Base-by-base conservation (phyloP, 1,140 invertebrate species). In the Brachionus manjavacas region DNA sequence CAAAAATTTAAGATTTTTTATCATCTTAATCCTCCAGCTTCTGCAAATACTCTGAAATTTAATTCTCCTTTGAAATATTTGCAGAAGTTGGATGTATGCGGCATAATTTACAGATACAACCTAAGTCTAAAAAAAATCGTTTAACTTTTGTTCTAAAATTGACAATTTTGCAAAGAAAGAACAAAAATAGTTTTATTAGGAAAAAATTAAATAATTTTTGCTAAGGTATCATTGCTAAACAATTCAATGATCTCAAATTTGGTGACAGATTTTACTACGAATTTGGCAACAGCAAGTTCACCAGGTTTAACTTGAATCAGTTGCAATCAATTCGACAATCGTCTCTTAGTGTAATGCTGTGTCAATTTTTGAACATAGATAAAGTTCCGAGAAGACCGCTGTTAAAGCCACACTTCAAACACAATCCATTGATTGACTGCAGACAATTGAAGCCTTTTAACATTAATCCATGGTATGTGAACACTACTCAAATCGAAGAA, bases 251-350 rank as follows among this genome's bases (percentile, higher is more conserved):
- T 88, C 90, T 95, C 20, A 93, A 95, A 85, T 91, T 93, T 85
- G 97, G 96, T 72, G 96, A 99, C 88, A 92, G 96, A 87, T 98
- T 97, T 89, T 99, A 95, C 95, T 98, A 96, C 87, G 72, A 76
- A 76, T 46, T 46, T 49, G 72, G 72, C 25, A 25, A 46, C 12
- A 25, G 9, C 20, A n/a, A 23, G 25, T 49, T 20, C 9, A 76
- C 41, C 8, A 46, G 20, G 41, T 49, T 76, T 76, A 76, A 23
- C 20, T 46, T 76, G 41, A 25, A 76, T 28, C 72, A 76, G 31
- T 25, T 76, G 20, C 20, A 76, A 11, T 25, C 39, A 11, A 76
- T 76, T 28, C 20, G 72, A 28, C 6, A 76, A 25, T 23, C 41
- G 12, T 49, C 72, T 6, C 12, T 49, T 4, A 46, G 41, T 49